Base-by-base conservation (phyloP, 2,888 invertebrate species). In the Oligia strigilis region DNA sequence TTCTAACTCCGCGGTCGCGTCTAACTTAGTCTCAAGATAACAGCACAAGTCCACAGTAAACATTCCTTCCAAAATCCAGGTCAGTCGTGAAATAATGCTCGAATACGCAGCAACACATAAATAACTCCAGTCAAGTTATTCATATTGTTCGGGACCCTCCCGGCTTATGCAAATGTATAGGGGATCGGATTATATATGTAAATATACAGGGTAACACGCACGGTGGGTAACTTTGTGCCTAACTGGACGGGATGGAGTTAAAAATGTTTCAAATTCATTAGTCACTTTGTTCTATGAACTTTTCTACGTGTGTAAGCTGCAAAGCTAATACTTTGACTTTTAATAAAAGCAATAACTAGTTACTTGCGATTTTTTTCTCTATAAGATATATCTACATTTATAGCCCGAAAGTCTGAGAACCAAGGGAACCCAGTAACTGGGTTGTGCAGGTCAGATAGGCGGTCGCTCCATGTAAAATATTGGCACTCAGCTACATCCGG, bases 101-200 rank as follows among this genome's bases (percentile, higher is more conserved):
- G 86, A 80, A 81, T 75, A 72, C 67, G 62, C 65, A 80, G 76
- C 77, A 64, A 79, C 80, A 69, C 78, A 86, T 89, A 86, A 86
- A 88, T 88, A 83, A 83, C 75, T 78, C 70, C 14, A 62, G 77
- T 85, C 80, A 83, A 85, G 80, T 88, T 88, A 88, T 89, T 89
- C 86, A 85, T 78, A 82, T 82, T 89, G 88, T 85, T 76, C 43
- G 75, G 78, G 71, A 66, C 82, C 77, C 71, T 79, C 76, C 74
- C 79, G 78, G 80, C 80, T 82, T 83, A 88, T 85, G 89, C 80
- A 82, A 88, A 88, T 89, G 77, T 78, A 80, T 46, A 40, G 49
- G 52, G 78, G 86, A 86, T 78, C 75, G 84, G 76, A 87, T 76
- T 72, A 71, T 75, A 83, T 80, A 83, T 80, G 88, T 85, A 80